Base-by-base conservation (phyloP, 2,797 vertebrate species). In the Anguilla megastoma region DNA sequence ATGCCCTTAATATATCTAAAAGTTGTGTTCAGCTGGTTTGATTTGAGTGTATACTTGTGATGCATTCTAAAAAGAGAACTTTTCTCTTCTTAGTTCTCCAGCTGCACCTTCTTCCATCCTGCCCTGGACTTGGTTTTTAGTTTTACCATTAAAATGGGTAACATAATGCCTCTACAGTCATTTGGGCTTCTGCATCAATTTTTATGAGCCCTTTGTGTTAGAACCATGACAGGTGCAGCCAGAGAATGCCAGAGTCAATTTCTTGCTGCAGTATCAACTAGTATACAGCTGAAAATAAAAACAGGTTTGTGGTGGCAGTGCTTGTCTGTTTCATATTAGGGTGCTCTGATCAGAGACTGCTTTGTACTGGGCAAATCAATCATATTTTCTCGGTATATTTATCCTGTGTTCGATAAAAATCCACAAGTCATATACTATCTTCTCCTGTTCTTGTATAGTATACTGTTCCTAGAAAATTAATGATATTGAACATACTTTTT, bases 231-330 rank as follows among this genome's bases (percentile, higher is more conserved):
- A 82, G 41, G 79, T 24, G 79, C 79, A 82, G 74, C 45, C 18
- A 50, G 24, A 82, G 18, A 50, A 48, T 82, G 7, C 50, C 41
- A 82, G 18, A 82, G 36, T 82, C 79, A 36, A 45, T 80, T 41
- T 80, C 76, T 48, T 80, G 41, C 76, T 45, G 5, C 79, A 18
- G 21, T 50, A 48, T 14, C 9, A n/a, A 27, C 79, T 82, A 50
- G 79, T 82, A n/a, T 82, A 82, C 79, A 7, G 41, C 79, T 45
- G 41, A 6, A 80, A 80, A 80, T 80, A 21, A 80, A 45, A 45
- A 1, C 41, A 80, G 33, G 16, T 80, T 80, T 41, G 33, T 80
- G 33, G 76, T 18, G 36, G 36, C 5, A 50, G 24, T 82, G 45
- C 79, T 24, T 82, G 36, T 82, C 79, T 50, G 21, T 50, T 79